Conservation (phyloP, 1,140 invertebrate genomes). For the Bombus polaris region DNA sequence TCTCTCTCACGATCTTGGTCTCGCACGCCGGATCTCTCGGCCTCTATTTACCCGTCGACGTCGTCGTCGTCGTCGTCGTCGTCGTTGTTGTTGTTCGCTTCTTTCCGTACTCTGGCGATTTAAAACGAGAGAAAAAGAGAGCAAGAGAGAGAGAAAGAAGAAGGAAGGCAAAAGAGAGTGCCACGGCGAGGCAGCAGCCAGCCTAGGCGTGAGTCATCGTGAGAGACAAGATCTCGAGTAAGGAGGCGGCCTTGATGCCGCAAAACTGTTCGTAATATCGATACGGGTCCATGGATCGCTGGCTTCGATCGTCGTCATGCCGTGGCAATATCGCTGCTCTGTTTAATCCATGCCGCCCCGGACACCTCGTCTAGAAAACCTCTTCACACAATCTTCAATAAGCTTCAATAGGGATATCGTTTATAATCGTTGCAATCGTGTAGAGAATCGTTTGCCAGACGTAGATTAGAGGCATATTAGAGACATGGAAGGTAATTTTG, state of each 20-base stretch:
- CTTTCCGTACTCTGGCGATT: neutral
- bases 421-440: neutral
- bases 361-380: neutral
- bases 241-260: slow-evolving; percentile 78
- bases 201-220: slow-evolving; percentile 77
- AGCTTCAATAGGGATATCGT: too few species aligned
- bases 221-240: slow-evolving; percentile 78
- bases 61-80: too few species aligned
- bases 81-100: neutral
- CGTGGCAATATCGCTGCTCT: slow-evolving; percentile 14
- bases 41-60: slow-evolving; percentile 32
- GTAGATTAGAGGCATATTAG: too few species aligned
- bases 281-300: slow-evolving; percentile 67
- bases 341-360: neutral
- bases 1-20: neutral
- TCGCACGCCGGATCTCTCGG: neutral
- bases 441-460: too few species aligned
- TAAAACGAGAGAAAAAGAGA: neutral
- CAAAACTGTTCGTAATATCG: slow-evolving; percentile 77
- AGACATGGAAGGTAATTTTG: too few species aligned
- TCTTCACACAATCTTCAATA: too few species aligned
- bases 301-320: slow-evolving; percentile 64
- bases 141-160: neutral
- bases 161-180: slow-evolving; percentile 68
- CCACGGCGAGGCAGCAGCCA: slow-evolving; percentile 57